phyloP scores from a whole-genome alignment of 2,113 vertebrate species.

The Mobula birostris region DNA sequence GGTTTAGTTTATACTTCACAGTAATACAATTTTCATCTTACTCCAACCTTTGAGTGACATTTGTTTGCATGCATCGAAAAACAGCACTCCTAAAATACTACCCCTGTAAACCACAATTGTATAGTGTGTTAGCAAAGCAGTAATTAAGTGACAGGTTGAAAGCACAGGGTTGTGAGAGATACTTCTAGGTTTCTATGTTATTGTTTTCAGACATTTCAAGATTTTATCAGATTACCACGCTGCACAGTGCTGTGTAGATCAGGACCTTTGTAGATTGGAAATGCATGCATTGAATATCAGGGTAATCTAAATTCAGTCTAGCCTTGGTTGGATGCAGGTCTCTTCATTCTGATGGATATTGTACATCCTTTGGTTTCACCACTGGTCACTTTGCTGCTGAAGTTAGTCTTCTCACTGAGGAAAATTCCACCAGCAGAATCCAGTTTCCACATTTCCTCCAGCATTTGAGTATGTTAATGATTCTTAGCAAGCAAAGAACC shows the following conservation, averaged over 20 bases:
- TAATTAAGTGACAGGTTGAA: background rate
- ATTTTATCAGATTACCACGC: background rate
- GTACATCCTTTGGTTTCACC: background rate
- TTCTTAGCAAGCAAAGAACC: too few species aligned
- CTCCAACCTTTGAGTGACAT: background rate
- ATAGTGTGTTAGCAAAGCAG: background rate
- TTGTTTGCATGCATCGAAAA: background rate
- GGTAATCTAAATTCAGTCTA: background rate
- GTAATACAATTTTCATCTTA: background rate
- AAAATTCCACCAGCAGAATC: background rate
- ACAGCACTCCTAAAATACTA: background rate
- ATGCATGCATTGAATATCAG: background rate
- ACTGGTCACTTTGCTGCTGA: background rate
- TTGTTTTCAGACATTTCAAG: background rate
- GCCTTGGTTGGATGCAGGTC: background rate
- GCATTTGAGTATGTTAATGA: too few species aligned
- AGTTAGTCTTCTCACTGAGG: background rate
- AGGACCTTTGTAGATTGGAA: background rate
- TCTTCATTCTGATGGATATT: background rate
- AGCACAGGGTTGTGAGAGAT: background rate
- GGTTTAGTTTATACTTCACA: background rate
- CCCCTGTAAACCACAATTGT: background rate
- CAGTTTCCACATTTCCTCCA: background rate
- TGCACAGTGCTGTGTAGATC: background rate
- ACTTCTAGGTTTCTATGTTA: background rate